Percentiles rank a stretch among this genome's conserved stretches.
Evolutionary conservation across 2,888 invertebrate genomes (phyloP).

Genomic region (Ischnura elegans): DNA sequence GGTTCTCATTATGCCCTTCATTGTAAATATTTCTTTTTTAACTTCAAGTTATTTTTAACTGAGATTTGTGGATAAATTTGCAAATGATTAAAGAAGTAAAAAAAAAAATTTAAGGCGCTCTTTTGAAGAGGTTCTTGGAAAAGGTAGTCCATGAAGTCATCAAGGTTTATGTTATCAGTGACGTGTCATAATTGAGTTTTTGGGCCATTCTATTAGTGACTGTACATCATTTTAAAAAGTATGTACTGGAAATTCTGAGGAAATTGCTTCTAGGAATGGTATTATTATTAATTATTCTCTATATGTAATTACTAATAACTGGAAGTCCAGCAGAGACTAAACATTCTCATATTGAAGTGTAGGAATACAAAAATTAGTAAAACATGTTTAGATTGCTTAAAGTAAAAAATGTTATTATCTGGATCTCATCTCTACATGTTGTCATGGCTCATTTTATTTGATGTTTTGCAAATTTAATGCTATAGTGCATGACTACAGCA

Average conservation of each 20-base stretch:
- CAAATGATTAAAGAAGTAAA: too few species aligned
- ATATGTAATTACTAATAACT: not conserved
- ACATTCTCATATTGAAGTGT: not conserved
- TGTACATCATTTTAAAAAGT: not conserved
- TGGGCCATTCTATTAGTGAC: not conserved
- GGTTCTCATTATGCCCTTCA: too few species aligned
- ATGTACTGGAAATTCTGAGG: not conserved
- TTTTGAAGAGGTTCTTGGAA: too few species aligned
- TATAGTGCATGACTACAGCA: not conserved
- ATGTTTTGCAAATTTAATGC: not conserved
- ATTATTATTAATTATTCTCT: not conserved
- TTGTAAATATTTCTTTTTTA: too few species aligned
- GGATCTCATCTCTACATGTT: conserved; percentile 2
- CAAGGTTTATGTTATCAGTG: not conserved
- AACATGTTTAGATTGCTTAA: not conserved
- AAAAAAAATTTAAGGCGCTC: too few species aligned
- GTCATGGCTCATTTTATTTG: conserved; percentile 23
- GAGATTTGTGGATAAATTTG: too few species aligned
- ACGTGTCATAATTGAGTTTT: not conserved
- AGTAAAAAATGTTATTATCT: not conserved
- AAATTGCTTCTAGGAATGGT: not conserved
- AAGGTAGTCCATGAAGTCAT: too few species aligned
- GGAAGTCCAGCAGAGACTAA: not conserved
- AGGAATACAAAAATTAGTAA: not conserved
- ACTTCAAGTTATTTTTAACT: too few species aligned